Base-by-base conservation (phyloP, 2,888 invertebrate species). In the Drosophila borborema region DNA sequence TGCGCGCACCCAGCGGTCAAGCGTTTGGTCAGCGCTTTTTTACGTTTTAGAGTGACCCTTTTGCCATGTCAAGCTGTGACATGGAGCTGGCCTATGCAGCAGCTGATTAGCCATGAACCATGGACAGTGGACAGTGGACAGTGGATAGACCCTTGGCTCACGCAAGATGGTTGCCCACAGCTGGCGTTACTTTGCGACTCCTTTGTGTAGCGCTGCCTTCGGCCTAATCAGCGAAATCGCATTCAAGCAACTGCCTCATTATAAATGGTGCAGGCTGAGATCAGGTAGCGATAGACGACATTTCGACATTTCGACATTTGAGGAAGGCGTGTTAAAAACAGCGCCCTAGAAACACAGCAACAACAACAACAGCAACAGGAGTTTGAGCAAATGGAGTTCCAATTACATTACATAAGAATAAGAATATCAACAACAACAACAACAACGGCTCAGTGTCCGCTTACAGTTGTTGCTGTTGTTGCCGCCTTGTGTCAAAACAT, bases 401-500 rank as follows among this genome's bases (percentile, higher is more conserved):
- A 84, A 84, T 79, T 83, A 82, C 81, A 74, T 74, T 65, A 64
- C 41, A 60, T 48, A 56, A 56, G 59, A 63, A 61, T 53, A 53
- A 23, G 12, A 55, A 31, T 49, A 58, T 10, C 28, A 64, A 20
- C 54, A 63, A 7, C 18, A 38, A 58, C 23, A 73, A 51, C 70
- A 69, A 55, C 74, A 67, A 46, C 72, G 70, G 70, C 41, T 45
- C 18, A 56, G 80, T 82, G 64, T 82, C 89, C 70, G 46, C 60
- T 84, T 88, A 64, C 83, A 82, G 63, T 59, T 68, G 53, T 61
- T 64, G 59, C 48, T 74, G 54, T 54, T 63, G 72, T 46, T 62
- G 65, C 72, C 75, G 72, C 81, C 78, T 82, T 76, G 70, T 86
- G 86, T 89, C 89, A 86, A 85, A 86, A 86, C 78, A 89, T 61